Evolutionary conservation across 1,140 invertebrate species (phyloP).

Genomic region (Nasonia vitripennis): DNA sequence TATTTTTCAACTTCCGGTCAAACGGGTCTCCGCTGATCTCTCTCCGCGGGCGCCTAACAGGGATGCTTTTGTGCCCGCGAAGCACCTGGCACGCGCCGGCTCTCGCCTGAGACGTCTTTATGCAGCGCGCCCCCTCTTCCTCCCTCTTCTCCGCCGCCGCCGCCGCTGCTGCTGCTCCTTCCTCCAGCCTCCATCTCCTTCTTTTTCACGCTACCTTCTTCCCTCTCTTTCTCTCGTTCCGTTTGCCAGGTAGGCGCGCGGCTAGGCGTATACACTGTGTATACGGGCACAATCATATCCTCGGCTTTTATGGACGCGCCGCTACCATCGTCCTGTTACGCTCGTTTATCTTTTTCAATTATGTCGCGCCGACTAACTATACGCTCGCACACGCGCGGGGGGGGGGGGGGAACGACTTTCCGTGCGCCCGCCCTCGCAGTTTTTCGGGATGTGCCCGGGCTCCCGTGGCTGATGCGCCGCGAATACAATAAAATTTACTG

Average conservation of each 20-base stretch:
- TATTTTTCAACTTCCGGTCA: slow-evolving; percentile 70
- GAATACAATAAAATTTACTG: slow-evolving; percentile 49
- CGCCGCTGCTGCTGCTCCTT: slow-evolving; percentile 38
- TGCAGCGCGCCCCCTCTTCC: slow-evolving; percentile 54
- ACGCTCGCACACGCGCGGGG: neutral
- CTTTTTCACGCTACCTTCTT: slow-evolving; percentile 48
- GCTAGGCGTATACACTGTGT: slow-evolving; percentile 9
- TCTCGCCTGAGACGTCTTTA: slow-evolving; percentile 63
- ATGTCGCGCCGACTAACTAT: slow-evolving; percentile 49
- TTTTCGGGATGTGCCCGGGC: neutral
- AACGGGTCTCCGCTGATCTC: slow-evolving; percentile 56
- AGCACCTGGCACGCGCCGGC: slow-evolving; percentile 73
- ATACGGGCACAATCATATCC: slow-evolving; percentile 43
- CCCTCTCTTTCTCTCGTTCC: slow-evolving; percentile 41
- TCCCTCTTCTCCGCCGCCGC: slow-evolving; percentile 53
- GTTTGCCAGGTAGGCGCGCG: slow-evolving; percentile 27
- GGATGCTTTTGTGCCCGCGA: slow-evolving; percentile 69
- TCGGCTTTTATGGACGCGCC: slow-evolving; percentile 44
- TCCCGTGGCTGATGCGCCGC: neutral
- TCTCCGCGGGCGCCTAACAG: slow-evolving; percentile 59
- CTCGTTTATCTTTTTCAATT: slow-evolving; percentile 55
- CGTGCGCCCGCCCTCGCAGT: neutral
- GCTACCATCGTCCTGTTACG: slow-evolving; percentile 42
- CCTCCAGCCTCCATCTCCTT: slow-evolving; percentile 35
- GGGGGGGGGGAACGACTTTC: slow-evolving; percentile 12